A percentile compares a stretch with the other conserved stretches of the same genome.
Conservation (phyloP, 2,797 vertebrate species). For the Sebastes steindachneri region DNA sequence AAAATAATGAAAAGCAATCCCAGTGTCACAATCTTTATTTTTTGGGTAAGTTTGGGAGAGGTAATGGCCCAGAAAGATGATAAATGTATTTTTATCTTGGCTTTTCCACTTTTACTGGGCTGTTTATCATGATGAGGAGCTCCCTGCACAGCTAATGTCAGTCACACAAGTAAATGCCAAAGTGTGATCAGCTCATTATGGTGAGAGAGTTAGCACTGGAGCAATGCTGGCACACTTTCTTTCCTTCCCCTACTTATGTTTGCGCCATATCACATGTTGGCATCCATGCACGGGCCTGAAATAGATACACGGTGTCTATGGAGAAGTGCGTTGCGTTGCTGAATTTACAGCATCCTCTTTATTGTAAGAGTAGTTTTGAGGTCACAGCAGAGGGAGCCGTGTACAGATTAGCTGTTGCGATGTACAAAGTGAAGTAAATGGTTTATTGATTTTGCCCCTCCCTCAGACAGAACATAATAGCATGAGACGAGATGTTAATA, state of each 20-base stretch:
- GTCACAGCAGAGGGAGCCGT: slow-evolving; percentile 37
- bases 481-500: slow-evolving; percentile 63
- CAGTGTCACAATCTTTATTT: slow-evolving; percentile 42
- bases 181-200: slow-evolving; percentile 63
- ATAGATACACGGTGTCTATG: slow-evolving; percentile 25
- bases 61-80: slow-evolving; percentile 56
- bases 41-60: slow-evolving; percentile 24
- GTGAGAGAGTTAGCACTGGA: slow-evolving; percentile 9
- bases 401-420: slow-evolving; percentile 44
- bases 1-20: slow-evolving; percentile 31
- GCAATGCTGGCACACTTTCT: slow-evolving; percentile 3
- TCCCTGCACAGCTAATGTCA: slow-evolving; percentile 54
- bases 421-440: slow-evolving; percentile 72
- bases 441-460: slow-evolving; percentile 69
- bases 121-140: slow-evolving; percentile 60
- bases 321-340: slow-evolving; percentile 5
- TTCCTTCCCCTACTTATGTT: slow-evolving; percentile 8
- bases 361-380: slow-evolving; percentile 40
- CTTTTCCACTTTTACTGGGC: slow-evolving; percentile 31
- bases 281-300: slow-evolving; percentile 18
- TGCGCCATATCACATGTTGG: slow-evolving; percentile 11
- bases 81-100: slow-evolving; percentile 47
- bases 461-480: slow-evolving; percentile 38
- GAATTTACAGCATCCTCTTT: slow-evolving; percentile 27
- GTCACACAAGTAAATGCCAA: slow-evolving; percentile 50